Evolutionary conservation across 2,797 vertebrate species (phyloP), one percentile per base, ranked within the genome.

Genomic region (Squalus acanthias): DNA sequence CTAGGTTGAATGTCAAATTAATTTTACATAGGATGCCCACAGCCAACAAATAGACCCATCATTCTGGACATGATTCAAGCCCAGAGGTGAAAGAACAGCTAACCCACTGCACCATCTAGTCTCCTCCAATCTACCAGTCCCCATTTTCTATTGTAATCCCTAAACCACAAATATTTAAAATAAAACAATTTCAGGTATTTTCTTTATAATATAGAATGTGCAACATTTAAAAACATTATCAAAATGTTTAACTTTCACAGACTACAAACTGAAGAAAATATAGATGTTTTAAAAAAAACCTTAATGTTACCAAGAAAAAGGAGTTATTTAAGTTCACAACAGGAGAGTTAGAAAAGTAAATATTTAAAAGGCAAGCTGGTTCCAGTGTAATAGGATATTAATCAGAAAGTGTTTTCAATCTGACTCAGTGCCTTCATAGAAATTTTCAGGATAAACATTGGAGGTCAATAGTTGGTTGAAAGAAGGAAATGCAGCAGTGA

Each of bases 401-500:
- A 69, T 74, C 70, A 53, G n/a, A 46, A 95, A 95, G 8, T n/a
- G 69, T n/a, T 76, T 95, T 33, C 72, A 76, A 60, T 95, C 46
- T 33, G 46, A 70, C 39, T 95, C 24, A 70, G 39, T 33, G 26
- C 46, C 70, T 17, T 76, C 70, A 60, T 15, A 57, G 6, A 76
- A 60, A 76, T 17, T 67, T 95, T 95, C 50, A 95, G 29, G 94
- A 60, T 60, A 76, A 95, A 95, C 69, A 76, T n/a, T 10, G 15
- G 26, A 72, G 50, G 70, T 95, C 50, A 76, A 76, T n/a, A 53
- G 50, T 7, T 29, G 9, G 15, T n/a, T 60, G 50, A 95, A 95
- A 95, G 94, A 29, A 95, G 29, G 70, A 95, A 76, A 95, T 76
- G 70, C 24, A 95, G 20, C 46, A 57, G 72, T 76, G 70, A 95